Evolutionary conservation across 2,113 vertebrate species (phyloP), one percentile per base, ranked within the genome.

Genomic region (Casuarius casuarius): DNA sequence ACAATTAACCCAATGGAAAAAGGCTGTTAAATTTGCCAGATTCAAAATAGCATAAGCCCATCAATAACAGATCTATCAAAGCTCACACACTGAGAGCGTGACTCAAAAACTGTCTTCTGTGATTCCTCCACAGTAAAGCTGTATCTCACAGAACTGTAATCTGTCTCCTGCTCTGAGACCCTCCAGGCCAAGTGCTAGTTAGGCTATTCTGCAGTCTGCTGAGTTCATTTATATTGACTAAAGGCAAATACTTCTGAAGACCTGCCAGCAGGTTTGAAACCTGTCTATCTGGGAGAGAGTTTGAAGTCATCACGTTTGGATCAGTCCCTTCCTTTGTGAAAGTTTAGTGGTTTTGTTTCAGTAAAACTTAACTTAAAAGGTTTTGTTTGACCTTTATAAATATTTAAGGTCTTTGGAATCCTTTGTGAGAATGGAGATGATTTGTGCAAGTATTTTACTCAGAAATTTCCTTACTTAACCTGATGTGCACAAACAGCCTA

Each of bases 41-140:
- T n/a, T 59, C 0, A 0, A 74, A 89, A 89, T 2, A 77, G 61
- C 35, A 77, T 46, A 44, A 25, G 35, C 18, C 26, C 17, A 40
- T 42, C 12, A 70, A 4, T 18, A 46, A 51, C 13, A 70, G 42
- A 38, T 17, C 20, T 70, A 48, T 17, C 26, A 82, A 67, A 12
- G 25, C 62, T 49, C 75, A 3, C 33, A 65, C 5, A 6, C 0
- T 1, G 61, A 20, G 10, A 71, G 2, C 13, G 20, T 21, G 38
- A 72, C 40, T 72, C 22, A 51, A 61, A 90, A 65, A 31, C 19
- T 23, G 6, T n/a, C 15, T 68, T 46, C 22, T 59, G 18, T 52
- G 56, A 46, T 12, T n/a, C 5, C 44, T 38, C 38, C 61, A 70
- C 29, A 84, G 48, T 52, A 81, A 84, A 73, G 11, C 63, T 66